Conservation (phyloP, 92 coral and sea anemone species). For the Parazoanthus darwini region DNA sequence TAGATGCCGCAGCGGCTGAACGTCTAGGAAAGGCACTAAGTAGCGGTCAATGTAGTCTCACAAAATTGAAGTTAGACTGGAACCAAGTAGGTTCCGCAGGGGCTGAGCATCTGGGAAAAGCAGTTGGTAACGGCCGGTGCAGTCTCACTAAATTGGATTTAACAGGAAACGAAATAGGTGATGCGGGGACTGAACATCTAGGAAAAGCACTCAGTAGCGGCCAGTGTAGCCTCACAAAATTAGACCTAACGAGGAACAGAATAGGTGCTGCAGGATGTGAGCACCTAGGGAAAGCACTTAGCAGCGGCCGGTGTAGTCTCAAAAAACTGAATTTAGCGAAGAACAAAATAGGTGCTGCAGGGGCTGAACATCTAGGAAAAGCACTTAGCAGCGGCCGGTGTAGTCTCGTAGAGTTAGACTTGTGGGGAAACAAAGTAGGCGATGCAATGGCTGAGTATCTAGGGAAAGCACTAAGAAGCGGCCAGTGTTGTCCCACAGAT, state of each 20-base stretch:
- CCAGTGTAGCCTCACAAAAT: neutral
- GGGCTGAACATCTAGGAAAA: constrained; percentile 1
- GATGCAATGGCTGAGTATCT: neutral
- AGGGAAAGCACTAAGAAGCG: constrained; percentile 4
- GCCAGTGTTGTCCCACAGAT: neutral
- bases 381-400: neutral
- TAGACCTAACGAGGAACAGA: neutral
- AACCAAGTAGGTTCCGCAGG: neutral
- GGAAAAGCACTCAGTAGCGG: neutral
- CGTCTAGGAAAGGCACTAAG: neutral
- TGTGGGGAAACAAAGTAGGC: neutral
- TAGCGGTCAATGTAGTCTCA: neutral
- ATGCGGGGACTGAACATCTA: neutral
- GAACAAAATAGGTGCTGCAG: neutral
- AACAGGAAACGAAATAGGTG: neutral
- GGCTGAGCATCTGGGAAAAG: neutral
- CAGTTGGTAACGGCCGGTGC: neutral
- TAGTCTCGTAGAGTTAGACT: neutral
- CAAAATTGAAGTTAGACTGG: neutral
- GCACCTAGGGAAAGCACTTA: neutral
- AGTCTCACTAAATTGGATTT: neutral
- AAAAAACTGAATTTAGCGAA: neutral
- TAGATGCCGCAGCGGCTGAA: neutral
- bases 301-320: neutral
- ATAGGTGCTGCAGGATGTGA: neutral